phyloP scores from a whole-genome alignment of 2,113 vertebrate genomes.

The Ophiodon elongatus region DNA sequence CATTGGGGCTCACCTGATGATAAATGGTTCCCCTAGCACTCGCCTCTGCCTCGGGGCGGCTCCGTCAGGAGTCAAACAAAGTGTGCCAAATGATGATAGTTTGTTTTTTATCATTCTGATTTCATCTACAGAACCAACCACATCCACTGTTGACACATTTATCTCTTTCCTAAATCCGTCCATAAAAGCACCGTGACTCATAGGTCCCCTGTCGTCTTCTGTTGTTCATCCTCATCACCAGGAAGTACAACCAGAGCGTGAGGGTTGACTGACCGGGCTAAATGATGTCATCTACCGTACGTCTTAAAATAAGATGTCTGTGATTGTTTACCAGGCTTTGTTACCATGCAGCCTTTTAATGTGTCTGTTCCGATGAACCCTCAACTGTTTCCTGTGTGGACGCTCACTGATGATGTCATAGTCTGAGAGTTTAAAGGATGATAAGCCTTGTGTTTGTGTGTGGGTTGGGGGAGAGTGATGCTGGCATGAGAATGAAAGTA shows the following conservation, averaged over 20 bases:
- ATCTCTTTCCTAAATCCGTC: constrained; percentile 39
- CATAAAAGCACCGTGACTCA: constrained; percentile 54
- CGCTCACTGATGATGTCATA: constrained; percentile 53
- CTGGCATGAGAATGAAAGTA: constrained; percentile 21
- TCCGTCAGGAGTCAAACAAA: neutral
- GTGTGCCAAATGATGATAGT: neutral
- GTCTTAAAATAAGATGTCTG: constrained; percentile 31
- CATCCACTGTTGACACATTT: constrained; percentile 21
- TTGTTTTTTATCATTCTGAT: constrained; percentile 2
- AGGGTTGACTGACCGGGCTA: constrained; percentile 49
- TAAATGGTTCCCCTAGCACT: too few relatives aligned
- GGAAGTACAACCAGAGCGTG: constrained; percentile 27
- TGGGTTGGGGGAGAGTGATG: neutral
- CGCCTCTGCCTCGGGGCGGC: too few relatives aligned
- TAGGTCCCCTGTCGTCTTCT: constrained; percentile 27
- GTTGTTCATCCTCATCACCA: constrained; percentile 55
- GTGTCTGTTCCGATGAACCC: constrained; percentile 34
- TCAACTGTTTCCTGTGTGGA: constrained; percentile 19
- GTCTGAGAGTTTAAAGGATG: constrained; percentile 27
- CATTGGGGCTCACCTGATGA: too few relatives aligned
- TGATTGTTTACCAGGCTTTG: constrained; percentile 57
- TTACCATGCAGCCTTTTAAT: constrained; percentile 36
- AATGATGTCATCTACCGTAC: constrained; percentile 56
- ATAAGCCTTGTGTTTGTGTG: constrained; percentile 25
- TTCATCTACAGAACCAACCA: constrained; percentile 14